phyloP scores from a whole-genome alignment of 2,113 vertebrate species.

The Antechinus stuartii region DNA sequence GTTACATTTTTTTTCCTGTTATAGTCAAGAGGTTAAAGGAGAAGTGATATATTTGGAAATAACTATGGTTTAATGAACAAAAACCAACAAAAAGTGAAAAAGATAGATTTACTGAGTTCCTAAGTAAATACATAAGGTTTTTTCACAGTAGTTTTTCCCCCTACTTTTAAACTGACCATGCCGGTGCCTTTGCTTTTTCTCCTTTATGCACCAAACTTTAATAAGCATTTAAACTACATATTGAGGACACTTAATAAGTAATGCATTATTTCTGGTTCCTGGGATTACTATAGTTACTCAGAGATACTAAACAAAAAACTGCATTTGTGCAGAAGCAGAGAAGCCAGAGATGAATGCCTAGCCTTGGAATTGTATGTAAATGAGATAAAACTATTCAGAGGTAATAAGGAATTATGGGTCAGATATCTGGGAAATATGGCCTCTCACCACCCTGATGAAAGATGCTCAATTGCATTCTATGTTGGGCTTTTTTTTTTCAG shows the following conservation, averaged over 20 bases:
- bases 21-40: background rate
- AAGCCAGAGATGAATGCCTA: conserved; percentile 59
- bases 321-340: conserved; percentile 57
- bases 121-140: background rate
- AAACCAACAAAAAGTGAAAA: background rate
- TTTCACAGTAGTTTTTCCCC: background rate
- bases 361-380: conserved; percentile 50
- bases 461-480: background rate
- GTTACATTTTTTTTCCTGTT: background rate
- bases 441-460: conserved; percentile 13
- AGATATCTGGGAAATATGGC: conserved; percentile 26
- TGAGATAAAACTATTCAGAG: conserved; percentile 31
- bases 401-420: conserved; percentile 54
- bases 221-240: conserved; percentile 45
- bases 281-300: conserved; percentile 73
- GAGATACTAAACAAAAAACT: conserved; percentile 62
- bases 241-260: conserved; percentile 62
- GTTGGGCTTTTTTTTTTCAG: background rate
- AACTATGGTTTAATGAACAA: background rate
- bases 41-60: background rate
- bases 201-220: conserved; percentile 51
- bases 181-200: conserved; percentile 22
- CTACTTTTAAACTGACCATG: background rate
- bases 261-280: conserved; percentile 60
- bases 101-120: background rate